Conservation (phyloP, 2,888 invertebrate species). For the Mesodorylaimus sp. region DNA sequence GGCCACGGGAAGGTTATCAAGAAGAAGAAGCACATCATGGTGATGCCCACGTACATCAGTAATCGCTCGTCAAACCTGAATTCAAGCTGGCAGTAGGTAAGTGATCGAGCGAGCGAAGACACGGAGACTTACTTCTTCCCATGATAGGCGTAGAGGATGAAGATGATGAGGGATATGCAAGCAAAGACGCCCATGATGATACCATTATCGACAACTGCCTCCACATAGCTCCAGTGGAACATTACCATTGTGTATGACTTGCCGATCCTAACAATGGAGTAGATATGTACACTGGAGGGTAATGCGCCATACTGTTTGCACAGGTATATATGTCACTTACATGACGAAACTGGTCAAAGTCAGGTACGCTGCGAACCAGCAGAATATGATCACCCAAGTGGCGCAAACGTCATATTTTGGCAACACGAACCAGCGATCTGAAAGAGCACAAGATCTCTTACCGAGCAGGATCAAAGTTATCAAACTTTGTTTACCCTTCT, state of each 20-base stretch:
- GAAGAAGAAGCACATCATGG: background rate
- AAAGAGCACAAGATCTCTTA: background rate
- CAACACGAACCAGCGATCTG: constrained; percentile 13
- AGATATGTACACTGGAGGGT: background rate
- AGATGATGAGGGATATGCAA: background rate
- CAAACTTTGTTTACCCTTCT: too few species aligned
- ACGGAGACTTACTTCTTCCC: background rate
- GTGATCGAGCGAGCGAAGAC: background rate
- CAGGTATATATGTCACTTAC: background rate
- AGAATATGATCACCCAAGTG: constrained; percentile 16
- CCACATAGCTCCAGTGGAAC: constrained; percentile 30
- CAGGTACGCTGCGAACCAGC: constrained; percentile 25
- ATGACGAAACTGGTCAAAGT: constrained; percentile 1
- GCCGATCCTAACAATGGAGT: background rate
- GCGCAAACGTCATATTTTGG: constrained; percentile 19
- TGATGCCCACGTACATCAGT: background rate
- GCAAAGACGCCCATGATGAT: constrained; percentile 15
- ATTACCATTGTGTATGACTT: constrained; percentile 28
- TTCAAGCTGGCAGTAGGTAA: background rate
- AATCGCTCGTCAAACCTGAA: background rate
- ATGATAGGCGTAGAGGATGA: background rate
- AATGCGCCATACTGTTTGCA: background rate
- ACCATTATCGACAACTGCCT: constrained; percentile 30
- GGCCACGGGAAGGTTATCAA: constrained; percentile 1
- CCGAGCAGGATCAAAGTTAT: too few species aligned